A percentile compares a stretch with the other conserved stretches of the same genome.
These are phyloP conservation scores for Nephrocerus scutellatus DNA, from an alignment of 2,888 invertebrate genomes.

Conservation along the genomic window DNA sequence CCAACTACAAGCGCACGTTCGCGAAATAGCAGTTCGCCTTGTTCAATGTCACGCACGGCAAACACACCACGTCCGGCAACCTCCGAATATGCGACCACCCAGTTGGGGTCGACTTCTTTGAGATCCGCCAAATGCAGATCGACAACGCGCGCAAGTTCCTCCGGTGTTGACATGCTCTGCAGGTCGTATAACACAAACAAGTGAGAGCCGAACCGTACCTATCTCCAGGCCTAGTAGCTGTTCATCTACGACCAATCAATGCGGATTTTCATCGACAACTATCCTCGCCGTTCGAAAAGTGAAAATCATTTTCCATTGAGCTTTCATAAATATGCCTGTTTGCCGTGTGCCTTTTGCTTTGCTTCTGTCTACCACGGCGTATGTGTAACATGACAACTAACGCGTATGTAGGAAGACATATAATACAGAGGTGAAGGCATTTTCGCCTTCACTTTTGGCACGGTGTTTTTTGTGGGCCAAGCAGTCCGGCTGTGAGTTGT, in stretches of 20 bases:
- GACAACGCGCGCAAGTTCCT: slow-evolving; percentile 38
- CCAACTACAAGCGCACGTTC: slow-evolving; percentile 66
- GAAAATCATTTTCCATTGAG: too few species aligned
- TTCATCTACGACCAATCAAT: slow-evolving; percentile 20
- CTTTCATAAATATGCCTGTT: too few species aligned
- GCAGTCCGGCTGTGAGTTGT: too few species aligned
- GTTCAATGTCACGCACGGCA: slow-evolving; percentile 58
- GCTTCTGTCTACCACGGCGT: too few species aligned
- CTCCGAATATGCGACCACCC: slow-evolving; percentile 56
- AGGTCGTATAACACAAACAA: background rate
- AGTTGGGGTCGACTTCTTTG: slow-evolving; percentile 44
- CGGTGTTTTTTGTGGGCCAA: too few species aligned
- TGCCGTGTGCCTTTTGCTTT: too few species aligned
- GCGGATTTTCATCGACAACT: slow-evolving; percentile 21
- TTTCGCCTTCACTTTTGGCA: too few species aligned
- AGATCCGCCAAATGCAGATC: slow-evolving; percentile 40
- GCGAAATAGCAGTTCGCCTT: slow-evolving; percentile 63
- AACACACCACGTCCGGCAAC: slow-evolving; percentile 66
- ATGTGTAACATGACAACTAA: too few species aligned
- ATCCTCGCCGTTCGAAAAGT: too few species aligned
- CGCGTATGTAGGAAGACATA: too few species aligned
- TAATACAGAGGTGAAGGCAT: too few species aligned
- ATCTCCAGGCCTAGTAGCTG: slow-evolving; percentile 14
- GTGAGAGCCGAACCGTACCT: slow-evolving; percentile 1
- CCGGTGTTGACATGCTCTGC: slow-evolving; percentile 40